Evolutionary conservation across 2,113 vertebrate species (phyloP), one percentile per base, ranked within the genome.

Genomic region (Mixornis gularis): DNA sequence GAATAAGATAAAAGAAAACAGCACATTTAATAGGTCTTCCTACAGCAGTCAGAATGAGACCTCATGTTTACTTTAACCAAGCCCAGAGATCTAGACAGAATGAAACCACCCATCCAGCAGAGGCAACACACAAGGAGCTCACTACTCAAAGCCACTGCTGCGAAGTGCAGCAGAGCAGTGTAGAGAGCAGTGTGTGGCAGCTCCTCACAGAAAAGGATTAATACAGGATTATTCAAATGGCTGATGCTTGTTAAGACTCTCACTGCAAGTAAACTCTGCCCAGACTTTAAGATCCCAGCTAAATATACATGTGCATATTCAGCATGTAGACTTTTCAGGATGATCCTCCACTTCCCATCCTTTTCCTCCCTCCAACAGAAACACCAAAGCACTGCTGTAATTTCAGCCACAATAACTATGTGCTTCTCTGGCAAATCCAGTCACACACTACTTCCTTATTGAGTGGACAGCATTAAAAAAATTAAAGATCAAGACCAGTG

Each of bases 281-380:
- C 53, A 48, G 70, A 91, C 49, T 76, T 52, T n/a, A 25, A 73
- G 34, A 34, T 60, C 25, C 25, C 30, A 60, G 7, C 34, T 55
- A 49, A 21, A 72, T 6, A 27, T 27, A 55, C 2, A 74, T 8
- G 24, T 3, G 59, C 2, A 32, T 4, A 59, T 0, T 41, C 0
- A 48, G 34, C 30, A 56, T 4, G 5, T 12, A 10, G 11, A 30
- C 24, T 74, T 64, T 24, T 60, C 29, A 32, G 49, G n/a, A 89
- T 24, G 26, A 70, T 56, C n/a, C 3, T 15, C 10, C 12, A 12
- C 40, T 63, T 85, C 5, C 34, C 29, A 59, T 21, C 11, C 9
- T 48, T 78, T 44, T 76, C 10, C n/a, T 56, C 30, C 9, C 22
- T 56, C 32, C 25, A 46, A 84, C 4, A 30, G 51, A 32, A 88